A percentile compares a stretch with the other conserved stretches of the same genome.
Evolutionary conservation across 2,797 vertebrate genomes (phyloP).

Genomic region (Acrocephalus scirpaceus): DNA sequence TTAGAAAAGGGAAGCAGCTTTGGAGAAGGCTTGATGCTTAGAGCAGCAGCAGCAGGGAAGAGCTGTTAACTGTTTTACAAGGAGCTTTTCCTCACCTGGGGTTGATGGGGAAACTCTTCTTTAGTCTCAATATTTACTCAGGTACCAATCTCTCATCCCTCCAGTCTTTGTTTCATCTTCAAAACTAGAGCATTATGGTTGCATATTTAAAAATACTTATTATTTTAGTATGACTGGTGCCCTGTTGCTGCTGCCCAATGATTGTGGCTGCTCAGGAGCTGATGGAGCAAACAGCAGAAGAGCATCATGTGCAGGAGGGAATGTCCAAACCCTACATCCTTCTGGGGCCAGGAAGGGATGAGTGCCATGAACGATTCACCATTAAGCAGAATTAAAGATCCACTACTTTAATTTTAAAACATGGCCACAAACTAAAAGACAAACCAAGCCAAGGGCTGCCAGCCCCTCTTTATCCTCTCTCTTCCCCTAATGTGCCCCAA

Average conservation of each 20-base stretch:
- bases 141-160: neutral
- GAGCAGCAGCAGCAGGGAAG: accelerated
- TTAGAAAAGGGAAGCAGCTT: neutral
- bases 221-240: neutral
- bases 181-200: neutral
- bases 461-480: neutral
- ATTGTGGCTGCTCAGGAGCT: neutral
- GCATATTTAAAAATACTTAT: neutral
- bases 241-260: neutral
- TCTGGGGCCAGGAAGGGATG: neutral
- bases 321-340: neutral
- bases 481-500: neutral
- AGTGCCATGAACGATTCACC: neutral
- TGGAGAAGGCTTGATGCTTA: neutral
- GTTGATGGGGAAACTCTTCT: neutral
- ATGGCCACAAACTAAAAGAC: neutral
- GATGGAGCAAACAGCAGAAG: neutral
- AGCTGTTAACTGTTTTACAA: neutral
- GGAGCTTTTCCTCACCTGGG: neutral
- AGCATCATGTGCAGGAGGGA: neutral
- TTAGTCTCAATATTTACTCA: neutral
- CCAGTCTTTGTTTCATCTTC: neutral
- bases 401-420: neutral
- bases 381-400: neutral
- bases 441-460: neutral